phyloP scores from a whole-genome alignment of 2,888 invertebrate species.

The Lasiommata megera region DNA sequence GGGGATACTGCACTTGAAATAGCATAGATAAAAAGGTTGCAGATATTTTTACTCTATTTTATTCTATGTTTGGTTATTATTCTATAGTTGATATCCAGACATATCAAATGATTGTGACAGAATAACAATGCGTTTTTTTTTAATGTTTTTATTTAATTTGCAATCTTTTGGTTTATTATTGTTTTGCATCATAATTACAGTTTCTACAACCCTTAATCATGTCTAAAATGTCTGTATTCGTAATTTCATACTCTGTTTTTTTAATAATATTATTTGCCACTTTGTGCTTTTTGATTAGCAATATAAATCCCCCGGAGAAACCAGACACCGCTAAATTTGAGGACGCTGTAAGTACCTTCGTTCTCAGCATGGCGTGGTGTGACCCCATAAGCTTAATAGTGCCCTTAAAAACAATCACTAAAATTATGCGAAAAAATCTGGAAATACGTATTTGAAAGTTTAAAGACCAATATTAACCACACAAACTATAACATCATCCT shows the following conservation, averaged over 20 bases:
- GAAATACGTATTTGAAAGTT: too few species aligned
- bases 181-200: background rate
- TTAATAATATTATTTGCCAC: slow-evolving; percentile 40
- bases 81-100: too few species aligned
- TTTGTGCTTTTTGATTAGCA: slow-evolving; percentile 44
- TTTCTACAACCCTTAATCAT: slow-evolving; percentile 23
- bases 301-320: slow-evolving; percentile 44
- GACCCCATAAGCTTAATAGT: too few species aligned
- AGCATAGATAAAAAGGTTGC: too few species aligned
- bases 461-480: too few species aligned
- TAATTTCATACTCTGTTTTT: slow-evolving; percentile 31
- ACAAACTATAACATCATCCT: too few species aligned
- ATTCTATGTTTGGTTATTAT: too few species aligned
- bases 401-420: too few species aligned
- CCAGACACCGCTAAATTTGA: slow-evolving; percentile 13
- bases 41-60: too few species aligned
- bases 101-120: background rate
- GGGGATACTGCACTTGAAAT: too few species aligned
- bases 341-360: slow-evolving; percentile 12
- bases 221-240: slow-evolving; percentile 33
- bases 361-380: too few species aligned
- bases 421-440: too few species aligned
- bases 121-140: background rate
- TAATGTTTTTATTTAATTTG: background rate
- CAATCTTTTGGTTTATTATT: background rate